A percentile compares a stretch with the other conserved stretches of the same genome.
Evolutionary conservation across 1,140 invertebrate species (phyloP).

Genomic region (Psilanteris sp.): DNA sequence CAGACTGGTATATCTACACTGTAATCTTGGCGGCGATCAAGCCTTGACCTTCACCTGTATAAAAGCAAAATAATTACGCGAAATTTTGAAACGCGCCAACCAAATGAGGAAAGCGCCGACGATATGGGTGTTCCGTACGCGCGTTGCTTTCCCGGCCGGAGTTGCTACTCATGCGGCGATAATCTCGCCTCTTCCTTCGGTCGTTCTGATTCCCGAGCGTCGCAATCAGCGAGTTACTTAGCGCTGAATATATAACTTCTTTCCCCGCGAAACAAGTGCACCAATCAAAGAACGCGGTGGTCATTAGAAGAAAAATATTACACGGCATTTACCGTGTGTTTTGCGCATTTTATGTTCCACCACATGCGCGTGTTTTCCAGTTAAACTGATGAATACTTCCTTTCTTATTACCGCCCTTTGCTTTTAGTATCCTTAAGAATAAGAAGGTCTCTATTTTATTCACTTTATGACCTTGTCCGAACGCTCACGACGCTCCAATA

Average conservation of each 20-base stretch:
- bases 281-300: conserved; percentile 56
- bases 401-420: conserved; percentile 34
- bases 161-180: conserved; percentile 72
- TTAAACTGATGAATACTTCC: conserved; percentile 38
- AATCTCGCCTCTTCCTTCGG: conserved; percentile 61
- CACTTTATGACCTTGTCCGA: conserved; percentile 21
- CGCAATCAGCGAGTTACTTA: conserved; percentile 65
- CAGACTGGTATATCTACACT: conserved; percentile 9
- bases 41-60: conserved; percentile 46
- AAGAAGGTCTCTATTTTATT: conserved; percentile 40
- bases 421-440: conserved; percentile 28
- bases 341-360: conserved; percentile 29
- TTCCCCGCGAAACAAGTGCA: conserved; percentile 39
- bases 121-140: conserved; percentile 72
- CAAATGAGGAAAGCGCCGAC: conserved; percentile 50
- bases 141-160: conserved; percentile 66
- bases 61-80: conserved; percentile 41
- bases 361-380: conserved; percentile 20
- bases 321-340: conserved; percentile 39
- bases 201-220: conserved; percentile 47
- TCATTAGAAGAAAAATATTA: conserved; percentile 61
- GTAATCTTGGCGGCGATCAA: conserved; percentile 19
- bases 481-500: conserved; percentile 5
- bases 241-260: conserved; percentile 64
- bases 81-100: conserved; percentile 40